Evolutionary conservation across 2,888 invertebrate genomes (phyloP).

Genomic region (Synanthedon vespiformis): DNA sequence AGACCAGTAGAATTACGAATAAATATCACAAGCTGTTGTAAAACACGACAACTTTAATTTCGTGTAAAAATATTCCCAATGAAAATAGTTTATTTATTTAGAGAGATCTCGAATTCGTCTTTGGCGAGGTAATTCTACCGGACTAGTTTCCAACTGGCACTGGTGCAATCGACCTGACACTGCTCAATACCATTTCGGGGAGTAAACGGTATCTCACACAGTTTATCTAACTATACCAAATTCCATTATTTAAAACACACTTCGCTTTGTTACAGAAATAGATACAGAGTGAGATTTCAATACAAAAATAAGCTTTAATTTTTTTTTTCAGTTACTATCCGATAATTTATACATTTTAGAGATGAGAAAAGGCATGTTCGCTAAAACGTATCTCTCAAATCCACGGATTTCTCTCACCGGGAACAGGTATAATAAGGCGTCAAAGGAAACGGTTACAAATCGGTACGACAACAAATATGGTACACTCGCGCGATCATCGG

Average conservation of each 20-base stretch:
- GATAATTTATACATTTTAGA: slow-evolving; percentile 61
- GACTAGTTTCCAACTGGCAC: slow-evolving; percentile 14
- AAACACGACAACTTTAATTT: not conserved
- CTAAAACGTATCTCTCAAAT: slow-evolving; percentile 47
- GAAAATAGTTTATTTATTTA: too few species aligned
- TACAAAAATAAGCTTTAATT: slow-evolving; percentile 70
- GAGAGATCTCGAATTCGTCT: too few species aligned
- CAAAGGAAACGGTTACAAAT: slow-evolving; percentile 34
- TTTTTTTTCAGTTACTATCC: slow-evolving; percentile 59
- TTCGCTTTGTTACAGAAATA: slow-evolving; percentile 45
- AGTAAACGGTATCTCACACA: slow-evolving; percentile 56
- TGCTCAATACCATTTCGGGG: slow-evolving; percentile 60
- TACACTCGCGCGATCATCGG: slow-evolving; percentile 47
- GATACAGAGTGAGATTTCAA: slow-evolving; percentile 53
- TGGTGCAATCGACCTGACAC: slow-evolving; percentile 13
- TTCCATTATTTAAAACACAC: slow-evolving; percentile 33
- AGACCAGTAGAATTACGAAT: slow-evolving; percentile 16
- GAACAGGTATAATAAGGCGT: slow-evolving; percentile 39
- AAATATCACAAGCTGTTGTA: not conserved
- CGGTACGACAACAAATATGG: slow-evolving; percentile 33
- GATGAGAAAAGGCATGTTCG: slow-evolving; percentile 53
- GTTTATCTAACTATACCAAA: slow-evolving; percentile 22
- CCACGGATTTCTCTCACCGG: slow-evolving; percentile 38
- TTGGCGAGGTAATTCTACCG: too few species aligned
- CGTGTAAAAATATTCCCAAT: too few species aligned